These are phyloP conservation scores for Tipula unca DNA, from an alignment of 2,888 invertebrate genomes.

Conservation along the genomic window DNA sequence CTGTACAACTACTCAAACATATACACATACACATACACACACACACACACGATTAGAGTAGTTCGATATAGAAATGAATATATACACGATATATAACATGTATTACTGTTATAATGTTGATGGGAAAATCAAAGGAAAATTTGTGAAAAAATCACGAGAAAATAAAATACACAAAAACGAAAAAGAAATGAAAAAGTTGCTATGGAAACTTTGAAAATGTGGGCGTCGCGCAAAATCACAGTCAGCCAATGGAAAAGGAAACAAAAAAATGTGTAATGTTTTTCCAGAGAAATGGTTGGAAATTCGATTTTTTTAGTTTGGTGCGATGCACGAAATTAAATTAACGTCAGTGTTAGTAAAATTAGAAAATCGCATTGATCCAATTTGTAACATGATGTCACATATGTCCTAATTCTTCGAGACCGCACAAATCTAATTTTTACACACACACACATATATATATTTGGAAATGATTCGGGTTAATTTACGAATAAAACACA, in stretches of 20 bases:
- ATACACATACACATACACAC: background rate
- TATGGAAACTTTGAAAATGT: conserved; percentile 22
- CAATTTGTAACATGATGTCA: background rate
- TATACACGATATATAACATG: background rate
- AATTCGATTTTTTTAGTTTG: conserved; percentile 36
- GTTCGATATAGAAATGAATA: background rate
- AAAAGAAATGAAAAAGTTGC: conserved; percentile 9
- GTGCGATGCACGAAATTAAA: no score
- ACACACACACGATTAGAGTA: background rate
- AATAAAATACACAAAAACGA: background rate
- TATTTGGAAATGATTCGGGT: background rate
- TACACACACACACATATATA: background rate
- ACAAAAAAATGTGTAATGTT: conserved; percentile 31
- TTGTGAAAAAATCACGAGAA: background rate
- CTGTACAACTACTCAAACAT: background rate
- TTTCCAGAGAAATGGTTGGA: conserved; percentile 40
- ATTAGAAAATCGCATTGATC: background rate
- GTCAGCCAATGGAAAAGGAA: conserved; percentile 42
- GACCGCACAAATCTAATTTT: background rate
- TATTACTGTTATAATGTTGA: background rate
- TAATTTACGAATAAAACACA: background rate
- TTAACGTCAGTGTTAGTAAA: background rate
- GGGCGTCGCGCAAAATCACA: conserved; percentile 38
- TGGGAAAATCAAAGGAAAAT: background rate
- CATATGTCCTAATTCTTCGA: background rate